Base-by-base conservation (phyloP, 1,140 invertebrate species). In the Megalonaias nervosa region DNA sequence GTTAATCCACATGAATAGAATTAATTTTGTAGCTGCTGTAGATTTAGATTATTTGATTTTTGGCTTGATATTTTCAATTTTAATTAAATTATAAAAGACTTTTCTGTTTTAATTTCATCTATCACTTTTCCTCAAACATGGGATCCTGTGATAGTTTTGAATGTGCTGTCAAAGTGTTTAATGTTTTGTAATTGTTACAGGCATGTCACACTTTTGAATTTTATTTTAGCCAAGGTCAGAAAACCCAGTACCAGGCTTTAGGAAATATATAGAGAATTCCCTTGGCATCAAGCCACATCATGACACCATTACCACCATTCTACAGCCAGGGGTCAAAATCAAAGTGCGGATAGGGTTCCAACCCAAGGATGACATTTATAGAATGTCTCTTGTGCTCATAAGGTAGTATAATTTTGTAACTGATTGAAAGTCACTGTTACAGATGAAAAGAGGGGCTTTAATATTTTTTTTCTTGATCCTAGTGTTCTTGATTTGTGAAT, bases 371-470 rank as follows among this genome's bases (percentile, higher is more conserved):
- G 92, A 92, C 77, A 82, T 82, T 55, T 82, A 91, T 11, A 89
- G 89, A 79, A 91, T 92, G n/a, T 93, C 92, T 62, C 80, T 93
- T 73, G 89, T 93, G 67, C 82, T 93, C 69, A 92, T 93, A 60
- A 91, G 91, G 90, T 91, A 82, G 74, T 82, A 17, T 67, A 14
- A 48, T 61, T 31, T 48, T 48, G 38, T 48, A 4, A 48, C 1
- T 9, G 38, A 48, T 48, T 48, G 38, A 48, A 48, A 48, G 38
- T 9, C 6, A 48, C 11, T 48, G 38, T 48, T 48, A 48, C 38
- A 48, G 6, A 48, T 48, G 38, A 48, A 0, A 48, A 48, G 6
- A 48, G 2, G 38, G 38, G 38, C 38, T 48, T 4, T 3, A 48
- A 48, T 48, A 48, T 6, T 0, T 11, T 48, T 31, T 31, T 31